Evolutionary conservation across 2,797 vertebrate species (phyloP), one percentile per base, ranked within the genome.

Genomic region (Eospalax fontanierii): DNA sequence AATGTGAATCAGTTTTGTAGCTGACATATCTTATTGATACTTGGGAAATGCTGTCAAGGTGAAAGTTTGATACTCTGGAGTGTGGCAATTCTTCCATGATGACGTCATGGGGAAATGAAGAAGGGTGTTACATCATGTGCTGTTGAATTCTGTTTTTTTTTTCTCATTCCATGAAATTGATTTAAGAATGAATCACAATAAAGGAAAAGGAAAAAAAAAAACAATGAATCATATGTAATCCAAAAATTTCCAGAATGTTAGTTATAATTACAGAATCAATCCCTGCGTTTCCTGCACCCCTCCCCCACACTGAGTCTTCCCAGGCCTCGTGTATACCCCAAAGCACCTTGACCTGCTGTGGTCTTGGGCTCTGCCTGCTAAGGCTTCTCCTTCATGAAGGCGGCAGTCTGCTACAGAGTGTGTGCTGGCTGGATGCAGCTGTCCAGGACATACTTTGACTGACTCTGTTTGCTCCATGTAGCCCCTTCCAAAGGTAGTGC

Each of bases 41-140:
- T 84, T 63, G 94, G 89, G 93, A 95, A 87, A 93, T 78, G 87
- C 73, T 88, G 89, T 86, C 94, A 70, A 91, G 95, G 71, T 78
- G 81, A 83, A 83, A 93, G 74, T 30, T 61, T 1, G 21, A 82
- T 65, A 40, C 24, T 76, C n/a, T 21, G 59, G 88, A 81, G 50
- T 68, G 88, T 54, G 46, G 59, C 57, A 87, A 90, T 81, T 87
- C 85, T 91, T 76, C 43, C 28, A 0, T 59, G 33, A 70, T 33
- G 70, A n/a, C 71, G 90, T 93, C 78, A 26, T 3, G 65, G 59
- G 84, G 46, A 79, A 70, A 12, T 38, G 50, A 63, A 86, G 43
- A 80, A 12, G 54, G 63, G 12, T 57, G 54, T 30, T 63, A 73
- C 35, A 15, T 2, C 89, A 24, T 28, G 2, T 33, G 88, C 71